phyloP scores from a whole-genome alignment of 1,140 invertebrate species.

The Pentalonia nigronervosa region DNA sequence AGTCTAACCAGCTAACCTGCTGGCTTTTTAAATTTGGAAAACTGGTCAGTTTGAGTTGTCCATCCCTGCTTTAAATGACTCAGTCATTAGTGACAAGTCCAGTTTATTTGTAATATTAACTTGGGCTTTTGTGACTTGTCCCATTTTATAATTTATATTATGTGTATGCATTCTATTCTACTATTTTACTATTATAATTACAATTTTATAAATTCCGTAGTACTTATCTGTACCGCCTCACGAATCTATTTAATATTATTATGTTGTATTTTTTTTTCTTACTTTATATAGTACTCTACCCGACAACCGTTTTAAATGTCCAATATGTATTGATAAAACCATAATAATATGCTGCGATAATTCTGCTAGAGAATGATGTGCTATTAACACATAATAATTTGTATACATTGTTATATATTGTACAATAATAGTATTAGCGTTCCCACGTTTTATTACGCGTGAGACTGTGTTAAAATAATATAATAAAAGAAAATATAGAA shows the following conservation, averaged over 20 bases:
- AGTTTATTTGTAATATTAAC: not conserved
- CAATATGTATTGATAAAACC: not conserved
- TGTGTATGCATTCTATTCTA: not conserved
- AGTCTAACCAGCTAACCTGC: not conserved
- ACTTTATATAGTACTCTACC: not conserved
- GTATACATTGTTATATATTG: not conserved
- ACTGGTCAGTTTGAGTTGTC: not conserved
- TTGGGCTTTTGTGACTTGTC: too few species aligned
- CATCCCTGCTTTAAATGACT: not conserved
- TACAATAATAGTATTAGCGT: slow-evolving; percentile 1
- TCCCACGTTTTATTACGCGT: slow-evolving; percentile 31
- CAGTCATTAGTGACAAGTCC: not conserved
- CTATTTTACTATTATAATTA: not conserved
- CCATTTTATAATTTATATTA: not conserved
- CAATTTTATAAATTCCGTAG: not conserved
- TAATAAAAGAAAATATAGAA: not conserved
- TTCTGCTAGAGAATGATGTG: not conserved
- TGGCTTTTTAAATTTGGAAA: not conserved
- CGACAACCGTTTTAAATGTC: slow-evolving; percentile 20
- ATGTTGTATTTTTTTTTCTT: not conserved
- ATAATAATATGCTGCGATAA: not conserved
- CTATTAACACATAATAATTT: slow-evolving; percentile 6
- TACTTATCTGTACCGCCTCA: not conserved
- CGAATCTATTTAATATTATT: not conserved
- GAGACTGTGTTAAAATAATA: not conserved